Evolutionary conservation across 2,888 invertebrate genomes (phyloP).

Genomic region (Epirrhoe alternata): DNA sequence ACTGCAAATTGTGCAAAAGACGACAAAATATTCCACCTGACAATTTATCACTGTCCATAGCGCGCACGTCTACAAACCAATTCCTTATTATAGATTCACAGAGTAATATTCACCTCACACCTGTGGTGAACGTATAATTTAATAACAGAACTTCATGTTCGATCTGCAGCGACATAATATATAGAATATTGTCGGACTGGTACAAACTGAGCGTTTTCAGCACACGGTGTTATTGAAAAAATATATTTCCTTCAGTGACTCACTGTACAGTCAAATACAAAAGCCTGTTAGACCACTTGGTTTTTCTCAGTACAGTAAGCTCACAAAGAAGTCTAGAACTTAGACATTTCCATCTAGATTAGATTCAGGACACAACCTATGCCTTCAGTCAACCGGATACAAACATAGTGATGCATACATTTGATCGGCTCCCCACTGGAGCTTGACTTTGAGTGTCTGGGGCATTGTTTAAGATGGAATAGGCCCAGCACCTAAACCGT

Average conservation of each 20-base stretch:
- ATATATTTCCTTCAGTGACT: constrained; percentile 8
- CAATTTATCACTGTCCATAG: constrained; percentile 22
- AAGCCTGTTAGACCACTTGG: neutral
- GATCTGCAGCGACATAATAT: constrained; percentile 50
- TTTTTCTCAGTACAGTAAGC: too few species aligned
- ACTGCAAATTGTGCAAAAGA: neutral
- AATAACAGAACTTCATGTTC: constrained; percentile 73
- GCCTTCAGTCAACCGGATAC: too few species aligned
- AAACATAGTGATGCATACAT: too few species aligned
- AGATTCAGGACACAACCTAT: too few species aligned
- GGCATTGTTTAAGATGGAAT: too few species aligned
- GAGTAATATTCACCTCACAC: constrained; percentile 30
- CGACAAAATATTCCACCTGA: neutral
- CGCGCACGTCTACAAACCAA: constrained; percentile 16
- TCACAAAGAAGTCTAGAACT: too few species aligned
- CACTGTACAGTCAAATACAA: neutral
- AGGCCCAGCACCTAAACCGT: too few species aligned
- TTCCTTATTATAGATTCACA: constrained; percentile 25
- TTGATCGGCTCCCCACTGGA: too few species aligned
- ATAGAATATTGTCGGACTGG: constrained; percentile 44
- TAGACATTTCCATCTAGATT: too few species aligned
- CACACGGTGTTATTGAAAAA: constrained; percentile 43
- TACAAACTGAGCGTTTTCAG: constrained; percentile 35
- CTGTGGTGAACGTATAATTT: constrained; percentile 59
- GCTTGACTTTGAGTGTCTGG: too few species aligned